Evolutionary conservation across 92 coral and sea anemone genomes (phyloP).

Genomic region (Micromussa lordhowensis): DNA sequence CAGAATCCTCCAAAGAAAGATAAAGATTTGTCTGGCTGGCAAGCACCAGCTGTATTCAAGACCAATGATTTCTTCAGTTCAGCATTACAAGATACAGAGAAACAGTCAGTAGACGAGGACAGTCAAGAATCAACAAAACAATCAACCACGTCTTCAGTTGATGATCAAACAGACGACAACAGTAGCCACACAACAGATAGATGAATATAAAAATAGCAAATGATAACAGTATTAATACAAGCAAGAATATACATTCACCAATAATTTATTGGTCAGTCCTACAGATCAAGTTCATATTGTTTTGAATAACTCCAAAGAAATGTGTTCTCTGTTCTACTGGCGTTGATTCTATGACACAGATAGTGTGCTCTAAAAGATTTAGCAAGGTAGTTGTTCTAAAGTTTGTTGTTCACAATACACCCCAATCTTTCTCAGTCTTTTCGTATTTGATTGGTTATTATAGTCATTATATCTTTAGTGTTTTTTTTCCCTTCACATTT

Average conservation of each 20-base stretch:
- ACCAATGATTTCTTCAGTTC: slow-evolving; percentile 77
- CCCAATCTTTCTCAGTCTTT: too few species aligned
- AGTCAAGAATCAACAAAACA: background rate
- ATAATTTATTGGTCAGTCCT: too few species aligned
- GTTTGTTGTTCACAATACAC: too few species aligned
- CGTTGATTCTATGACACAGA: too few species aligned
- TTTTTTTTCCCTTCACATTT: too few species aligned
- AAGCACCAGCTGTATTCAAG: slow-evolving; percentile 75
- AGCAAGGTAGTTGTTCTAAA: too few species aligned
- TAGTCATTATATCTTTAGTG: too few species aligned
- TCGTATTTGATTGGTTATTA: too few species aligned
- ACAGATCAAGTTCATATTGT: background rate
- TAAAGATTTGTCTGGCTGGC: slow-evolving; percentile 46
- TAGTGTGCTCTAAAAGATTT: too few species aligned
- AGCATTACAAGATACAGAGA: background rate
- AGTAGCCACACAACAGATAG: slow-evolving; percentile 6
- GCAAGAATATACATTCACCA: background rate
- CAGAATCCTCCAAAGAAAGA: slow-evolving; percentile 53
- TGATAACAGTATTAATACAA: background rate
- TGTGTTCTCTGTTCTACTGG: too few species aligned
- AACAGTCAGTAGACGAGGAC: slow-evolving; percentile 5
- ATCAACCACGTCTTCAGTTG: background rate
- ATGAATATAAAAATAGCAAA: background rate
- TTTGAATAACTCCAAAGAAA: too few species aligned
- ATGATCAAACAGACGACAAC: slow-evolving; percentile 8